Evolutionary conservation across 2,888 invertebrate species (phyloP).

Genomic region (Tolmerus cingulatus): DNA sequence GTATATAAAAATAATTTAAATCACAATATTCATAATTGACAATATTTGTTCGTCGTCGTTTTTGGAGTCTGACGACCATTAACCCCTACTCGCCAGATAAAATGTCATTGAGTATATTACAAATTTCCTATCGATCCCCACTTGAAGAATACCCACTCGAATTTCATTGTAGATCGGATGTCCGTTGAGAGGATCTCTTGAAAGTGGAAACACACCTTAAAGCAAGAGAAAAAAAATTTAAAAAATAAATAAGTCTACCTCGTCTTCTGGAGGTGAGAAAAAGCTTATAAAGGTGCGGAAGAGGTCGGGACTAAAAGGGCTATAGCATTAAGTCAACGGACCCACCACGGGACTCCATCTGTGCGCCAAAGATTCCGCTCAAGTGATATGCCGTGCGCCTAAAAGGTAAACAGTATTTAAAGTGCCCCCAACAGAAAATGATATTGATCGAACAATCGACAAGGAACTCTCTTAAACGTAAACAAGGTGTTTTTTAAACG

Average conservation of each 20-base stretch:
- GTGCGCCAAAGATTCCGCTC: background rate
- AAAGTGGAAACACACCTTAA: background rate
- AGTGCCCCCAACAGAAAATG: background rate
- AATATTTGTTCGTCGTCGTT: background rate
- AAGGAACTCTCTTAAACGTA: background rate
- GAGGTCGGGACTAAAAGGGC: background rate
- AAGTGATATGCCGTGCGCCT: background rate
- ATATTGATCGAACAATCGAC: slow-evolving; percentile 26
- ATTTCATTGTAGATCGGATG: background rate
- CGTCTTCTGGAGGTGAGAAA: background rate
- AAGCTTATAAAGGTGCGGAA: background rate
- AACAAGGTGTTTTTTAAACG: background rate
- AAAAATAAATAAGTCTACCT: background rate
- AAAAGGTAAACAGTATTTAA: slow-evolving; percentile 9
- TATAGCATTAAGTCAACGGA: background rate
- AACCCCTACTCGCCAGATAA: slow-evolving; percentile 7
- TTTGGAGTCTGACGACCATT: background rate
- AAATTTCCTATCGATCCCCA: slow-evolving; percentile 19
- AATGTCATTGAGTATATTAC: slow-evolving; percentile 3
- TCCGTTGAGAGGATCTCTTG: background rate
- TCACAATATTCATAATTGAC: background rate
- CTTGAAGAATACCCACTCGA: background rate
- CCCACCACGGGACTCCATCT: background rate
- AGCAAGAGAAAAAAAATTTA: background rate
- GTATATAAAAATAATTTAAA: no score